Conservation (phyloP, 2,113 vertebrate genomes). For the Perca fluviatilis region DNA sequence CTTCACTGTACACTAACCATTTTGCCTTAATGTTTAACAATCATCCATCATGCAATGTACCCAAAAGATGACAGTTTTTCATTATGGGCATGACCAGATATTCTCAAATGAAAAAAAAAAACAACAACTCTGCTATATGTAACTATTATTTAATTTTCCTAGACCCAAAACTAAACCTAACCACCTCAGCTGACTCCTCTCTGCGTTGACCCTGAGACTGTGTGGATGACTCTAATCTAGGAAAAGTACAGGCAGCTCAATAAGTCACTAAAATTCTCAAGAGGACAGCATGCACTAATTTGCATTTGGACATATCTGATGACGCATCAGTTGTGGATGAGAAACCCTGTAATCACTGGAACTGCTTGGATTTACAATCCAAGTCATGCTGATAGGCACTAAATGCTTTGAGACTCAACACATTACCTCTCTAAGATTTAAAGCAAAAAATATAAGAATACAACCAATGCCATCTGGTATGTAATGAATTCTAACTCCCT, state of each 20-base stretch:
- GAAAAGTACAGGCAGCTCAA: not conserved
- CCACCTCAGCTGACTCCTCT: not conserved
- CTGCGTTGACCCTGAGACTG: not conserved
- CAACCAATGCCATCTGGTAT: not conserved
- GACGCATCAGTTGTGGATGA: slow-evolving; percentile 18
- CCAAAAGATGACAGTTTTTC: not conserved
- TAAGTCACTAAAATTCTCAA: not conserved
- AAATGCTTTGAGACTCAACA: slow-evolving; percentile 10
- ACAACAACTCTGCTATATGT: not conserved
- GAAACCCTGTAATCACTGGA: slow-evolving; percentile 15
- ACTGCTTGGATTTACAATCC: slow-evolving; percentile 35
- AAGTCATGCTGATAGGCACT: not conserved
- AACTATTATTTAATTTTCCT: not conserved
- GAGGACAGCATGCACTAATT: slow-evolving; percentile 2
- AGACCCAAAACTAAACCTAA: not conserved
- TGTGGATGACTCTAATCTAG: not conserved
- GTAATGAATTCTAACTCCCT: not conserved
- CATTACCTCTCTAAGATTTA: not conserved
- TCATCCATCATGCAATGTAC: not conserved
- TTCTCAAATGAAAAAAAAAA: slow-evolving; percentile 1
- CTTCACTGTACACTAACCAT: slow-evolving; percentile 1
- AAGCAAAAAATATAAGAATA: not conserved
- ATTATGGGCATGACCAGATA: not conserved
- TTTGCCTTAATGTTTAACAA: not conserved
- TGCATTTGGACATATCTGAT: slow-evolving; percentile 26